Percentiles rank a stretch among this genome's conserved stretches.
Evolutionary conservation across 92 coral and sea anemone species (phyloP).

Genomic region (Siderastrea radians): DNA sequence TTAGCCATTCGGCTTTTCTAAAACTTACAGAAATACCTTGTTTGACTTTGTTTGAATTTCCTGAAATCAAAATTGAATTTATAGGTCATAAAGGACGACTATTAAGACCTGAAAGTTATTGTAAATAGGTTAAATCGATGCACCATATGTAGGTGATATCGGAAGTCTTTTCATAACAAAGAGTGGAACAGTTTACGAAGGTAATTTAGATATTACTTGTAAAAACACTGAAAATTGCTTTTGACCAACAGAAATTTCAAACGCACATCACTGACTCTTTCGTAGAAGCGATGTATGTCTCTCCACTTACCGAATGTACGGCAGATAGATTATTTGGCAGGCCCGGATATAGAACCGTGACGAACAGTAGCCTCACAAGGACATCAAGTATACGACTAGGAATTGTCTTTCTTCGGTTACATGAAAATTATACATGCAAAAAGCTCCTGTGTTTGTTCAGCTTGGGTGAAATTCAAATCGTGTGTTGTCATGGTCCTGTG

Average conservation of each 20-base stretch:
- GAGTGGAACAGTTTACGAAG: constrained; percentile 4
- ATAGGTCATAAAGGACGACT: constrained; percentile 17
- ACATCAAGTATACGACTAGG: constrained; percentile 42
- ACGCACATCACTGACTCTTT: not conserved
- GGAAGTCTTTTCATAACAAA: constrained; percentile 17
- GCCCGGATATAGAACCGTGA: not conserved
- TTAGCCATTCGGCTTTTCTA: not conserved
- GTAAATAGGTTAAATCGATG: constrained; percentile 19
- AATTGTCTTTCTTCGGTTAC: constrained; percentile 33
- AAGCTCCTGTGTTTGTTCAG: constrained; percentile 38
- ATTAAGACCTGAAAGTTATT: constrained; percentile 1
- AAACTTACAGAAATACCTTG: constrained; percentile 3
- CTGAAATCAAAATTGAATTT: constrained; percentile 47
- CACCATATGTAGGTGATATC: not conserved
- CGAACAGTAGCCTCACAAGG: not conserved
- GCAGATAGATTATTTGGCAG: not conserved
- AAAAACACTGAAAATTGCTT: constrained; percentile 4
- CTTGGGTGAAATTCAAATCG: constrained; percentile 28
- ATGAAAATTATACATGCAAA: constrained; percentile 36
- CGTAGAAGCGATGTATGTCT: not conserved
- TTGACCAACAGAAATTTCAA: not conserved
- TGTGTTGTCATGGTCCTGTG: not conserved
- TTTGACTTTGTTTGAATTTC: constrained; percentile 27
- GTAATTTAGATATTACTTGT: constrained; percentile 3
- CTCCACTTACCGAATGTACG: constrained; percentile 4